phyloP scores from a whole-genome alignment of 2,113 vertebrate genomes.

The Archilochus colubris region DNA sequence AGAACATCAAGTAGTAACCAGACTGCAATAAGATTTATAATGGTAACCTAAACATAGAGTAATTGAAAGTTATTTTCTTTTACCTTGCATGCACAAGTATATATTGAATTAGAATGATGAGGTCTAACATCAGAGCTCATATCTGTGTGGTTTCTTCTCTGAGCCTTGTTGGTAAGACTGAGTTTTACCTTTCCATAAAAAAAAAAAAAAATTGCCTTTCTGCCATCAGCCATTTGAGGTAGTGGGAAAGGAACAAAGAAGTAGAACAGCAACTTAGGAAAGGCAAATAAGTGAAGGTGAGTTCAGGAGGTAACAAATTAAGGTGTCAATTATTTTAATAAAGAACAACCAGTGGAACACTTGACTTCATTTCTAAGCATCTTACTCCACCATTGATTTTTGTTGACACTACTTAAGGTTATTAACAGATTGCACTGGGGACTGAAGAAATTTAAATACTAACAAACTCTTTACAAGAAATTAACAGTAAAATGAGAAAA shows the following conservation, averaged over 20 bases:
- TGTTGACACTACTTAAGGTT: constrained; percentile 30
- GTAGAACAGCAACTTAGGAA: neutral
- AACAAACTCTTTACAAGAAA: constrained; percentile 71
- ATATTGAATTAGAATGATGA: neutral
- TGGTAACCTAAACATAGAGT: neutral
- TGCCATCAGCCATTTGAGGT: neutral
- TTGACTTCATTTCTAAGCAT: constrained; percentile 47
- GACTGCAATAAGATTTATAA: neutral
- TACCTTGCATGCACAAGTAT: neutral
- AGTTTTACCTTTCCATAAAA: neutral
- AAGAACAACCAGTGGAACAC: neutral
- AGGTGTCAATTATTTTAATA: neutral
- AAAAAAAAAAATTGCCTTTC: neutral
- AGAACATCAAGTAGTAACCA: neutral
- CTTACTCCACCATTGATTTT: neutral
- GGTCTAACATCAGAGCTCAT: neutral
- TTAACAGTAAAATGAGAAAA: constrained; percentile 70
- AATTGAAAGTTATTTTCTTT: neutral
- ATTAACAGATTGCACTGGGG: constrained; percentile 53
- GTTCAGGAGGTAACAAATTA: neutral
- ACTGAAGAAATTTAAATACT: constrained; percentile 72
- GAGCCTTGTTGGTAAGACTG: neutral
- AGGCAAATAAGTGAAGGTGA: neutral
- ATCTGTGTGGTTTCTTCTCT: no score
- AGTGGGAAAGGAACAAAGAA: neutral